Conservation (phyloP, 2,888 invertebrate species). For the Melolontha melolontha region DNA sequence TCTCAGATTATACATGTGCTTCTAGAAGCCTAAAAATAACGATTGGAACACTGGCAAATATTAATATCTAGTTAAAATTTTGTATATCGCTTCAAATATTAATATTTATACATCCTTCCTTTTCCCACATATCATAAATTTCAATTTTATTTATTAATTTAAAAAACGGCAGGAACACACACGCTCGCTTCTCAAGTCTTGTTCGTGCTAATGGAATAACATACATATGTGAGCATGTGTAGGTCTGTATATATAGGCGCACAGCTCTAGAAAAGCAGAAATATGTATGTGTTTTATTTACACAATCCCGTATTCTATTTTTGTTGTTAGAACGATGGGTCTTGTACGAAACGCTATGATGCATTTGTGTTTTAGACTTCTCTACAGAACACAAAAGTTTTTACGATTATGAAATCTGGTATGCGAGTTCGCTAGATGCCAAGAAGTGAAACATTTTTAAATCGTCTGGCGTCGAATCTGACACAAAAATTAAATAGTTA, state of each 20-base stretch:
- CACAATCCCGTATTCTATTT: constrained; percentile 29
- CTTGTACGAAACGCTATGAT: background rate
- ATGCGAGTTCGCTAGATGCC: background rate
- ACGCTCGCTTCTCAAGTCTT: constrained; percentile 4
- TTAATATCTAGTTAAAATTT: constrained; percentile 17
- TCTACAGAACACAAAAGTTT: constrained; percentile 12
- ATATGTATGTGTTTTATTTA: constrained; percentile 35
- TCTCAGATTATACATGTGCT: background rate
- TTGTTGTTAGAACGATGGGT: constrained; percentile 12
- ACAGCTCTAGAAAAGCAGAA: constrained; percentile 8
- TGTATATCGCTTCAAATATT: background rate
- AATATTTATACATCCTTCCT: constrained; percentile 24
- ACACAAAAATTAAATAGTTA: background rate
- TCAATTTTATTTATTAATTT: constrained; percentile 30
- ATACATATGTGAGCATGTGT: too few species aligned
- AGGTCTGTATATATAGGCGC: background rate
- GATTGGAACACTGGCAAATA: constrained; percentile 2
- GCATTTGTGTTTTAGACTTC: background rate
- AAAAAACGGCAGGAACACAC: constrained; percentile 14
- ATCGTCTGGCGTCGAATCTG: background rate
- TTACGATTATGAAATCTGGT: constrained; percentile 21
- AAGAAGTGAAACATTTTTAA: constrained; percentile 11
- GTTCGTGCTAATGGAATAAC: background rate
- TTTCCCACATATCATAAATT: constrained; percentile 19
- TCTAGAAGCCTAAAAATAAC: background rate